Evolutionary conservation across 1,140 invertebrate genomes (phyloP).

Genomic region (Anadara kagoshimensis): DNA sequence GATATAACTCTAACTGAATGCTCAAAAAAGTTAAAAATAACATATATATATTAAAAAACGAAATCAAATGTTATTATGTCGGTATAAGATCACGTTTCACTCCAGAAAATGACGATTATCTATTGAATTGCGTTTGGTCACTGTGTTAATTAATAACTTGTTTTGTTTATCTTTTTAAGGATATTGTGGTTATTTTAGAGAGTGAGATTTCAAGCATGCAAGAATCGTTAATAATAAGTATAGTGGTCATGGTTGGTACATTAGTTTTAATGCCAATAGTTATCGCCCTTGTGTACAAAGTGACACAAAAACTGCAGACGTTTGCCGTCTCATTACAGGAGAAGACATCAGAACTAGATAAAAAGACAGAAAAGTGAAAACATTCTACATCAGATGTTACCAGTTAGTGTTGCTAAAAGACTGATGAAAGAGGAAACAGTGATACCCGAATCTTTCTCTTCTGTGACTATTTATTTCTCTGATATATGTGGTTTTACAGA

Average conservation of each 20-base stretch:
- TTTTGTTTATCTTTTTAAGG: no score
- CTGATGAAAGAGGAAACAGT: slow-evolving; percentile 91
- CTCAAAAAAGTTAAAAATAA: no score
- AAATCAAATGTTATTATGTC: no score
- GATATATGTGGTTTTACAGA: slow-evolving; percentile 98
- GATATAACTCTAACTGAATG: no score
- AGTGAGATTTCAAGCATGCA: slow-evolving; percentile 19
- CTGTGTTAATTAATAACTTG: no score
- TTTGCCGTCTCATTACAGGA: slow-evolving; percentile 12
- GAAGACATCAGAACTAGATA: slow-evolving; percentile 6
- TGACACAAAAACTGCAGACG: slow-evolving; percentile 9
- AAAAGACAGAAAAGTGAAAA: slow-evolving; percentile 15
- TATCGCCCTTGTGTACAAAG: slow-evolving; percentile 10
- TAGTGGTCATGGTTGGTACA: neutral
- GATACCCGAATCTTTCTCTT: slow-evolving; percentile 94
- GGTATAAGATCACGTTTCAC: no score
- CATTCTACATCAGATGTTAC: slow-evolving; percentile 21
- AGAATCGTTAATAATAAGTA: slow-evolving; percentile 15
- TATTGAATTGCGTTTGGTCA: no score
- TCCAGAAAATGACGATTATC: no score
- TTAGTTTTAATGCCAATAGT: slow-evolving; percentile 1
- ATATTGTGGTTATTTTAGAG: slow-evolving; percentile 34
- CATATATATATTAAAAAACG: no score
- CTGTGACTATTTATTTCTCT: slow-evolving; percentile 96
- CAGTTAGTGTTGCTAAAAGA: slow-evolving; percentile 48